phyloP scores from a whole-genome alignment of 2,888 invertebrate species.

The Matsumyia berberina region DNA sequence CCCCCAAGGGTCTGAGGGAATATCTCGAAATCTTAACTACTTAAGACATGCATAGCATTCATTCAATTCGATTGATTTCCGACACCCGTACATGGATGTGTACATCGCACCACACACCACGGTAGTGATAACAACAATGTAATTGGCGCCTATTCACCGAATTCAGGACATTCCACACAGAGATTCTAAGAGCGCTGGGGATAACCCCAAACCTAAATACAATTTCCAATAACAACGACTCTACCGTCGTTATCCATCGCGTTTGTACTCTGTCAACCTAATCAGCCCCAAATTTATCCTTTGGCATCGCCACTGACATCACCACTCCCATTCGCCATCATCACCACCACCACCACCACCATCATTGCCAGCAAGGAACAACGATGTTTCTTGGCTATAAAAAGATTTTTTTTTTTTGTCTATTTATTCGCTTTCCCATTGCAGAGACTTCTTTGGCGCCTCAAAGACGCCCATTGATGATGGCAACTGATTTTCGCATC shows the following conservation, averaged over 20 bases:
- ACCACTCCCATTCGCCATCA: too few relatives aligned
- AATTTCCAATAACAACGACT: constrained; percentile 52
- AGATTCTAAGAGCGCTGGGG: constrained; percentile 38
- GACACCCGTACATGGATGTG: not conserved
- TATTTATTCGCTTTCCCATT: not conserved
- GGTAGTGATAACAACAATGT: constrained; percentile 50
- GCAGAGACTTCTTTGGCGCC: constrained; percentile 55
- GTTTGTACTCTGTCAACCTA: constrained; percentile 27
- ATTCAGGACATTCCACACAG: constrained; percentile 40
- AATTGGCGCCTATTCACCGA: constrained; percentile 61
- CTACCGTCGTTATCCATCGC: not conserved
- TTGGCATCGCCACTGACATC: constrained; percentile 25
- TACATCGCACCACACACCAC: not conserved
- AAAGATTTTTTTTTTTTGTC: constrained; percentile 21
- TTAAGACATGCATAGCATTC: constrained; percentile 20
- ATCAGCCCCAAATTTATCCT: constrained; percentile 47
- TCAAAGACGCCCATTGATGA: constrained; percentile 60
- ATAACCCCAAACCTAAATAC: constrained; percentile 29
- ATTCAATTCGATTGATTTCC: constrained; percentile 38
- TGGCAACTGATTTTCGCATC: constrained; percentile 60
- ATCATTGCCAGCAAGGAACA: constrained; percentile 5
- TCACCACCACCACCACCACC: not conserved
- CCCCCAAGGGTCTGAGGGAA: not conserved
- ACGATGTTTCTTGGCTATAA: constrained; percentile 45
- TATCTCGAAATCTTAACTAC: constrained; percentile 7